Evolutionary conservation across 2,888 invertebrate species (phyloP).

Genomic region (Nephrotoma flavescens): DNA sequence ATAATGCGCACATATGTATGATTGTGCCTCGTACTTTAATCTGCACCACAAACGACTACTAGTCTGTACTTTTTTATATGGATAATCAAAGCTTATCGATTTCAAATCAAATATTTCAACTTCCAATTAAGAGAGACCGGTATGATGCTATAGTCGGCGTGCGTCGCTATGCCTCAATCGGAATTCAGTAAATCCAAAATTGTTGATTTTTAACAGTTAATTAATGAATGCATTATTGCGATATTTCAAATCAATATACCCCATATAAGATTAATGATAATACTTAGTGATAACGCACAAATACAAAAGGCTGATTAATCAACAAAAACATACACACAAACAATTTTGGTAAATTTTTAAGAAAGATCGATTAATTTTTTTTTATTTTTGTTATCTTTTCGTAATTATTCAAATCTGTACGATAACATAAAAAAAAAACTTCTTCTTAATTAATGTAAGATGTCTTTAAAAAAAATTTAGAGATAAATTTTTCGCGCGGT

Average conservation of each 20-base stretch:
- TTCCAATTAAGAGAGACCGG: not conserved
- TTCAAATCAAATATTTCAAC: not conserved
- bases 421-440: not conserved
- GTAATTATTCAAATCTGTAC: not conserved
- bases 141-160: not conserved
- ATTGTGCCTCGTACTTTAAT: too few relatives aligned
- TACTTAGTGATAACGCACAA: not conserved
- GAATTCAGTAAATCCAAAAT: not conserved
- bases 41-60: too few relatives aligned
- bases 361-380: not conserved
- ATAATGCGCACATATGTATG: too few relatives aligned
- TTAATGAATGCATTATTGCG: not conserved
- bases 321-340: not conserved
- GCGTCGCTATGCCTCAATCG: not conserved
- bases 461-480: not conserved
- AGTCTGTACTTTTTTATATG: too few relatives aligned
- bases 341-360: not conserved
- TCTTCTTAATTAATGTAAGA: not conserved
- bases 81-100: too few relatives aligned
- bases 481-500: not conserved
- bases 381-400: not conserved
- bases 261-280: not conserved
- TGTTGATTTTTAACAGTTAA: not conserved
- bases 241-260: not conserved
- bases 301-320: not conserved